Evolutionary conservation across 2,113 vertebrate species (phyloP).

Genomic region (Globicephala melas): DNA sequence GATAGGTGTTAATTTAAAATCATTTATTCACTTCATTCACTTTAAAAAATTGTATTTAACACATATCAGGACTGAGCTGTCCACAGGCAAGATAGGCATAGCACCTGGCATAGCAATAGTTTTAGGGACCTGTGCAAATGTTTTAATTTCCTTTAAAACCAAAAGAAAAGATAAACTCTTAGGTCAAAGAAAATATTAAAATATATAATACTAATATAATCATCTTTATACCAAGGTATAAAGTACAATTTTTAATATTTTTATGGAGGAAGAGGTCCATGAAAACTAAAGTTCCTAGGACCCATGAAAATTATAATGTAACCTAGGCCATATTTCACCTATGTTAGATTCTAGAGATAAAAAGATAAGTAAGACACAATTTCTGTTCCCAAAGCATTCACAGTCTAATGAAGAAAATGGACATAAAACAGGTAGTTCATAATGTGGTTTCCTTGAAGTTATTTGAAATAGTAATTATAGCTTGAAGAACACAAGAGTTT

Average conservation of each 20-base stretch:
- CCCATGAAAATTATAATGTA: neutral
- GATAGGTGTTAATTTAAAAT: constrained; percentile 38
- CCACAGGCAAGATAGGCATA: neutral
- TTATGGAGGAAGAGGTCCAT: neutral
- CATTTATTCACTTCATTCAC: constrained; percentile 7
- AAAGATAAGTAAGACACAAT: neutral
- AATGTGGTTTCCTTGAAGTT: constrained; percentile 6
- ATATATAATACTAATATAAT: neutral
- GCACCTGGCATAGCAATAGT: neutral
- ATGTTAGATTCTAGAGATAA: neutral
- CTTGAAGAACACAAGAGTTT: neutral
- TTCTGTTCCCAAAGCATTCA: neutral
- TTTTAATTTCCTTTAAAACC: neutral
- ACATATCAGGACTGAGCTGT: neutral
- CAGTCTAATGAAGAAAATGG: neutral
- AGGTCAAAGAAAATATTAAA: neutral
- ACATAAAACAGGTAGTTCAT: neutral
- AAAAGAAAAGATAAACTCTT: neutral
- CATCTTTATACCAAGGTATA: neutral
- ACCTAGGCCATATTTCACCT: neutral
- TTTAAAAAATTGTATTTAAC: neutral
- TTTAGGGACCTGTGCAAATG: neutral
- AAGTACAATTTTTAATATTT: constrained; percentile 15
- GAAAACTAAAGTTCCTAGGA: neutral
- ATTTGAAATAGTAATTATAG: constrained; percentile 18